Base-by-base conservation (phyloP, 2,797 vertebrate genomes). In the Anomalospiza imberbis region DNA sequence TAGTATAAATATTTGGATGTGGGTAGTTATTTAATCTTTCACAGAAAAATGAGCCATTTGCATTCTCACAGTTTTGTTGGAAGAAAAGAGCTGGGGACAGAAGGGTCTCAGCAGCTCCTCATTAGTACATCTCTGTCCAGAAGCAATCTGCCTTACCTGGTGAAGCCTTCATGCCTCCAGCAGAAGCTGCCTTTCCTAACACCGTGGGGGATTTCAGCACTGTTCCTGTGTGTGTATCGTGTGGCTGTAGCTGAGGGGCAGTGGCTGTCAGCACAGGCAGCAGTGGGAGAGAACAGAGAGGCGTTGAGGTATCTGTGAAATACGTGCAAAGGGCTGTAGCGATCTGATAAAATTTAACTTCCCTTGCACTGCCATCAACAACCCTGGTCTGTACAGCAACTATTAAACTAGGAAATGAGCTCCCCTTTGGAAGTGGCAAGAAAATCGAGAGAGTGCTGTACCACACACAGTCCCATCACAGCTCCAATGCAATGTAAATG, bases 1-100 rank as follows among this genome's bases (percentile, higher is more conserved):
- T 87, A 92, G 28, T 75, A 38, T 71, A 84, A 93, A 75, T 79
- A 47, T 86, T 95, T 95, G 65, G 47, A 78, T 89, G 26, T 53
- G 34, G 17, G 48, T 66, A 3, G 9, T 48, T 87, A 47, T 71
- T 95, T 84, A 74, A 78, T 61, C 32, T 60, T 93, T 91, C 63
- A 24, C 38, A 65, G n/a, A 55, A 50, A 81, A 91, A 89, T 92
- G 16, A 89, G 75, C 34, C 40, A 40, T 76, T 91, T 1, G 0
- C 44, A 31, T 95, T 93, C 9, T 86, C 73, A 63, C 28, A 55
- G 26, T 58, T 91, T 76, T 92, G 47, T 88, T 91, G 85, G 81
- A 80, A 91, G 71, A 45, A 81, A 91, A 86, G 60, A 7, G 6
- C 29, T 51, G 73, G 88, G 47, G 34, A 11, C 75, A 26, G 80